Evolutionary conservation across 2,113 vertebrate species (phyloP), one percentile per base, ranked within the genome.

Genomic region (Tor tambroides): DNA sequence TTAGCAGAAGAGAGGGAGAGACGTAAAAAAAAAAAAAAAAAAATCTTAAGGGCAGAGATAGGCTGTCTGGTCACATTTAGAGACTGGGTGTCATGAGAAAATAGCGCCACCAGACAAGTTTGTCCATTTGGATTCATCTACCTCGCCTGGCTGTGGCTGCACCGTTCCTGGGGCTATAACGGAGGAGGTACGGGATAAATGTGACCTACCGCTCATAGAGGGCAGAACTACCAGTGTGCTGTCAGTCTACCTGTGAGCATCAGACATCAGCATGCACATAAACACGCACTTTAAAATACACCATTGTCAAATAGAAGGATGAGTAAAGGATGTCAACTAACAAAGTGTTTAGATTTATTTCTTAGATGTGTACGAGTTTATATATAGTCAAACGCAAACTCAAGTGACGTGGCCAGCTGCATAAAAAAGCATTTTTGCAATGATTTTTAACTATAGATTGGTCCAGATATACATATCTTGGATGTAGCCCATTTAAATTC

Each of bases 11-110:
- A 87, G 74, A 87, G 67, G 81, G 21, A 87, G 80, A 86, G 84
- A 86, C 46, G 32, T 75, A 86, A 49, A 87, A 83, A n/a, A 74
- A 74, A 80, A 86, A 49, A 87, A 83, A n/a, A 74, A 74, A 80
- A 19, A 83, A 35, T 86, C 84, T 88, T 86, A 90, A 90, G 84
- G 89, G 89, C 87, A 88, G 75, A 90, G 84, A 90, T 81, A 61
- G 75, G 56, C 86, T 90, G 89, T 90, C 89, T 82, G 84, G 65
- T 88, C 87, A 54, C 41, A 84, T 90, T 88, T 86, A 54, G 63
- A 86, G 59, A 67, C 65, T 59, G 15, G 67, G 32, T 63, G 56
- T 88, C 89, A 86, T 49, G 38, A 17, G 83, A 88, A 86, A 82
- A 80, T 86, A 86, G 84, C 35, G 69, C 84, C 87, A 86, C 87